These are phyloP conservation scores for Trichechus manatus DNA, from an alignment of 2,113 vertebrate species.

Conservation along the genomic window DNA sequence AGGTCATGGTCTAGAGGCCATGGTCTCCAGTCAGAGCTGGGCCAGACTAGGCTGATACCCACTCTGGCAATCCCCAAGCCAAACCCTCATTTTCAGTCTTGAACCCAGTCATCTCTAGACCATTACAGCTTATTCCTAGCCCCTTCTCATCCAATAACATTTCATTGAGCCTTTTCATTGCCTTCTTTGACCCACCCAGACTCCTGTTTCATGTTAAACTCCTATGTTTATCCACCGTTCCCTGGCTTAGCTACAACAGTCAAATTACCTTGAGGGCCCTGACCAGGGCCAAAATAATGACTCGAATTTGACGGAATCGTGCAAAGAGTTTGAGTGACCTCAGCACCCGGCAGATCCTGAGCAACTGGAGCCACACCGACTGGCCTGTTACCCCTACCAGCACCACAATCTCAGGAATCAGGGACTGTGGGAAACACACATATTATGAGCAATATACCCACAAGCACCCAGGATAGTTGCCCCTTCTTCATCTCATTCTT, in stretches of 20 bases:
- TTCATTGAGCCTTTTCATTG: neutral
- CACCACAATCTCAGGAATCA: slow-evolving; percentile 81
- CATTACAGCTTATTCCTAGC: neutral
- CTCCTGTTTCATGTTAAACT: neutral
- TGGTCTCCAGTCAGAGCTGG: neutral
- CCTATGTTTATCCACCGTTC: neutral
- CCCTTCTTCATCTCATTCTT: neutral
- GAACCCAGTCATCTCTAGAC: neutral
- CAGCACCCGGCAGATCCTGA: slow-evolving; percentile 83
- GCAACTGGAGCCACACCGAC: slow-evolving; percentile 56
- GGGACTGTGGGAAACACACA: slow-evolving; percentile 74
- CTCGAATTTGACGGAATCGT: slow-evolving; percentile 81
- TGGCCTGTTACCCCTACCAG: neutral
- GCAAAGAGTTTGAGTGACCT: slow-evolving; percentile 85
- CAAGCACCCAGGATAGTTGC: neutral
- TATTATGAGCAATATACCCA: neutral
- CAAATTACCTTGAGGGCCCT: slow-evolving; percentile 85
- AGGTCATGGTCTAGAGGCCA: slow-evolving; percentile 83
- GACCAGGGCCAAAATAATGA: slow-evolving; percentile 85
- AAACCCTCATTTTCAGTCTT: slow-evolving; percentile 4
- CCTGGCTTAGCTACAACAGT: neutral
- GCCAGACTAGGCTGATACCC: neutral
- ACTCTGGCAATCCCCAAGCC: neutral
- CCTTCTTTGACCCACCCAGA: slow-evolving; percentile 34
- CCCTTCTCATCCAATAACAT: neutral